Evolutionary conservation across 2,113 vertebrate species (phyloP), one percentile per base, ranked within the genome.

Genomic region (Acinonyx jubatus): DNA sequence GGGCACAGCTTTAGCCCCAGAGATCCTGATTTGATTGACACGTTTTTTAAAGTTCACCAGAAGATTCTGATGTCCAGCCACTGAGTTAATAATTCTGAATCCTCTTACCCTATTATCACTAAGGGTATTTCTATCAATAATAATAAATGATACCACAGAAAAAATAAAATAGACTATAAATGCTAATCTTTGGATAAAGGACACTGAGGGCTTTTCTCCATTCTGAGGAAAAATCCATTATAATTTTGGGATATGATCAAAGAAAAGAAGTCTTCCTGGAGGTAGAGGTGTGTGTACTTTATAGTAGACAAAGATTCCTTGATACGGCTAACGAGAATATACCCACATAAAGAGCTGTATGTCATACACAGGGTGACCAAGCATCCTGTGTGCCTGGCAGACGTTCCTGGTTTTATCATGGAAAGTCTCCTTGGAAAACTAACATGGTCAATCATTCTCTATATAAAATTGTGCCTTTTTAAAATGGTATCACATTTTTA

Each of bases 361-460:
- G 15, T 7, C 21, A 25, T 0, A 1, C 29, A 7, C 4, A 8
- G 52, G 14, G 0, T 11, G 18, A 52, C 31, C 14, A 29, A 8
- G 29, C 18, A 38, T 4, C 7, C 6, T 33, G 7, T 27, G 61
- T 45, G 10, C 10, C 68, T 15, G 25, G 18, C 1, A 45, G 8
- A 14, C 19, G 3, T 0, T 2, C 31, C 48, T 63, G 27, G 2
- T 63, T 93, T 79, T 41, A 25, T 50, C 61, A 78, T 4, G 14
- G 16, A 29, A 87, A 36, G 14, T 65, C 57, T 10, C 38, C 38
- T 7, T 21, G 18, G 61, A 4, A 63, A 85, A 52, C 3, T 27
- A 33, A 31, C 7, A 0, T 18, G 3, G 11, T 7, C 45, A 2
- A 7, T 73, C 63, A 36, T 3, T 27, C 1, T 7, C 5, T 29